Evolutionary conservation across 2,888 invertebrate species (phyloP), one percentile per base, ranked within the genome.

Genomic region (Hermodice carunculata): DNA sequence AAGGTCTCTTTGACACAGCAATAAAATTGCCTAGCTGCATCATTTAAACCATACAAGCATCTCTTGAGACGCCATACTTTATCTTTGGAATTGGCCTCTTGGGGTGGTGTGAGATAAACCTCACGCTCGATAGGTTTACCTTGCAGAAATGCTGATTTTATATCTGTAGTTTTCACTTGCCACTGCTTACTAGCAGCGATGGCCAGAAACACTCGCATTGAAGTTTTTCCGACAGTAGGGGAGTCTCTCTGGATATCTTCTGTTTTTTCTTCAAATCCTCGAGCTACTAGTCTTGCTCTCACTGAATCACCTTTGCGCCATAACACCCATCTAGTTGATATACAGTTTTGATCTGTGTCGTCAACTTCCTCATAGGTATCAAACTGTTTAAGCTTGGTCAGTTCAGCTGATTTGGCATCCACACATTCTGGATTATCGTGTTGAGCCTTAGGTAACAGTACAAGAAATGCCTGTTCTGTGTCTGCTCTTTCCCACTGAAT

Each of bases 11-110:
- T 61, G 1, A 73, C 70, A 64, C 68, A 71, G 11, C 64, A 5
- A 40, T 66, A 73, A 54, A 71, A 73, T 32, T 71, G 71, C 44
- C 67, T 63, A 1, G 67, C 70, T 22, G 68, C 69, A 58, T 68
- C 68, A 40, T 73, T 74, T 0, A 71, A 54, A 0, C 66, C 69
- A 69, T 74, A 76, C 24, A 75, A 40, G 2, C 72, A 56, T 42
- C 64, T 66, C 43, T 67, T 71, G 1, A 73, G 52, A 65, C 71
- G 72, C 73, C 73, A 74, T 1, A 75, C 22, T 11, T 37, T 17
- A n/a, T n/a, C n/a, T n/a, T n/a, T n/a, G n/a, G n/a, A n/a, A n/a
- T 44, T n/a, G 8, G 46, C 22, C 22, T 44, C 46, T 19, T n/a
- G 6, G 46, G 46, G 46, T n/a, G 46, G 46, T 8, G 22, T 44